Conservation (phyloP, 2,113 vertebrate species). For the Callocephalon fimbriatum region DNA sequence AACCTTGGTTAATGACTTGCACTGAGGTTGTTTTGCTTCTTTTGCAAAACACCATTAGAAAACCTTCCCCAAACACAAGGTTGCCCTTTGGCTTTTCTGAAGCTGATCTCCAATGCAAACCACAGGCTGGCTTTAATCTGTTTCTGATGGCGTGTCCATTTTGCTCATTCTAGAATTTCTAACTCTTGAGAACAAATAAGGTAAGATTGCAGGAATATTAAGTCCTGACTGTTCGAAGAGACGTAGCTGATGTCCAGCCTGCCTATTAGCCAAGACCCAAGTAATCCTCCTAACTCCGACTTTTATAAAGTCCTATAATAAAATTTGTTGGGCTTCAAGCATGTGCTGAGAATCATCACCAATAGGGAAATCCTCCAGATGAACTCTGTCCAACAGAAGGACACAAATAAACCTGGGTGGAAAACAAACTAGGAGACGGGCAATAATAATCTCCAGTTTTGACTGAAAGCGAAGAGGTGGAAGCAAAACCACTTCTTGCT, state of each 20-base stretch:
- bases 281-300: neutral
- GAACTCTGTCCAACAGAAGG: neutral
- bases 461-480: neutral
- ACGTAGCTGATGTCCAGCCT: neutral
- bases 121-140: neutral
- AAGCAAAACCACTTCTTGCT: neutral
- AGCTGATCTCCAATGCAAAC: neutral
- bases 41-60: neutral
- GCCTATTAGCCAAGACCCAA: neutral
- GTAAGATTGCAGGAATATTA: neutral
- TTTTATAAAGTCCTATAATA: neutral
- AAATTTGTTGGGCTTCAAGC: neutral
- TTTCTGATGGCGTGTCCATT: neutral
- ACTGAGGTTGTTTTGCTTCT: neutral
- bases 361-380: neutral
- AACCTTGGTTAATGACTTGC: accelerated
- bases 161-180: accelerated
- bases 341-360: neutral
- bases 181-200: neutral
- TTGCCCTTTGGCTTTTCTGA: neutral
- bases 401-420: neutral
- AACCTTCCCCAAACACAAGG: neutral
- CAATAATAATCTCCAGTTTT: neutral
- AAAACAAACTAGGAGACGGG: neutral
- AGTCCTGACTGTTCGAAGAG: neutral